These are phyloP conservation scores for Spondyliosoma cantharus DNA, from an alignment of 2,797 vertebrate genomes.

Conservation along the genomic window DNA sequence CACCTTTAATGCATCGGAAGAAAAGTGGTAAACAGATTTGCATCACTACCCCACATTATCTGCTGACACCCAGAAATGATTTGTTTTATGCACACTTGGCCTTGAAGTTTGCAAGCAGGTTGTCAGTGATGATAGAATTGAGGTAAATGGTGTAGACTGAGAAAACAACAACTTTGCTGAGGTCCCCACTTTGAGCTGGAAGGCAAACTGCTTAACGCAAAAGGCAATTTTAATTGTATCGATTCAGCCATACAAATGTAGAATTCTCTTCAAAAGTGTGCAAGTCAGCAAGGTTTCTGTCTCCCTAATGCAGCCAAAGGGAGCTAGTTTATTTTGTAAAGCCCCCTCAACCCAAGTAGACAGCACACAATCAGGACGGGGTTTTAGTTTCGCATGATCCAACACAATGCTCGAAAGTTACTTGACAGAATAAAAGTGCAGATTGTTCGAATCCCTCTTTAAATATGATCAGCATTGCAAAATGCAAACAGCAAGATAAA, in stretches of 20 bases:
- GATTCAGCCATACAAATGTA: constrained; percentile 88
- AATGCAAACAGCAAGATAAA: constrained; percentile 79
- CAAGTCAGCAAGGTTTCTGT: constrained; percentile 87
- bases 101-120: constrained; percentile 85
- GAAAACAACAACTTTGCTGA: constrained; percentile 89
- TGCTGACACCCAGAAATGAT: constrained; percentile 87
- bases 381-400: constrained; percentile 82
- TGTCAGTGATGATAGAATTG: constrained; percentile 89
- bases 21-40: constrained; percentile 87
- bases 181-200: constrained; percentile 85
- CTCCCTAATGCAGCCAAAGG: constrained; percentile 80
- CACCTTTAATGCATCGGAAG: constrained; percentile 81
- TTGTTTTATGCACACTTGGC: constrained; percentile 87
- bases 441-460: constrained; percentile 82
- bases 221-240: constrained; percentile 89
- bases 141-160: constrained; percentile 85
- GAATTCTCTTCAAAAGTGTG: constrained; percentile 83
- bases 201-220: constrained; percentile 82
- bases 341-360: constrained; percentile 75
- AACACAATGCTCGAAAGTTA: constrained; percentile 85
- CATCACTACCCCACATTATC: constrained; percentile 84
- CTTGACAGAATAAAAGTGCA: constrained; percentile 75
- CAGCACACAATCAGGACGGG: constrained; percentile 80
- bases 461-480: constrained; percentile 83
- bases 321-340: constrained; percentile 84